A percentile compares a stretch with the other conserved stretches of the same genome.
phyloP scores from a whole-genome alignment of 2,113 vertebrate species.

The Hippocampus barbouri region DNA sequence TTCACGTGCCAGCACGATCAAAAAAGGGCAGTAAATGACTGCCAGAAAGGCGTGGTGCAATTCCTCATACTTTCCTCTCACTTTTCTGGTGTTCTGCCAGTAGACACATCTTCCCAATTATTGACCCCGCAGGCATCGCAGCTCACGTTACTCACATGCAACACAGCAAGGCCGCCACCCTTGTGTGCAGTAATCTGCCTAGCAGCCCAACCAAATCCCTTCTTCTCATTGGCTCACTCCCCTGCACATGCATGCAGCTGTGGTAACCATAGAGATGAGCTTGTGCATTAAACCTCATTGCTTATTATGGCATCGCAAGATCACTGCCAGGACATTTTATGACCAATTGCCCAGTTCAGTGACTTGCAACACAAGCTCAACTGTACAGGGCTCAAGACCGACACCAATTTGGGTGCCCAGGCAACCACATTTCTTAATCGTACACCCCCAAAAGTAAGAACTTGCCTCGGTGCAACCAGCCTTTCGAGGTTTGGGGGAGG shows the following conservation, averaged over 20 bases:
- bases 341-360: neutral
- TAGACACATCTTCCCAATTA: conserved; percentile 12
- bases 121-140: conserved; percentile 14
- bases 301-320: conserved; percentile 2
- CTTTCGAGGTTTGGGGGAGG: too few species aligned
- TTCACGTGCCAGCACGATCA: too few species aligned
- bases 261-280: conserved; percentile 57
- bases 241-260: conserved; percentile 40
- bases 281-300: conserved; percentile 23
- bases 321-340: neutral
- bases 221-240: conserved; percentile 54
- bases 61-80: neutral
- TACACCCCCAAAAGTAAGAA: too few species aligned
- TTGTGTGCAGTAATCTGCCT: conserved; percentile 53
- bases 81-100: neutral
- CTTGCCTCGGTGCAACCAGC: too few species aligned
- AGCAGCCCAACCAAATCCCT: conserved; percentile 44
- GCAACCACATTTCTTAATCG: too few species aligned
- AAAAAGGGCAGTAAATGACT: neutral
- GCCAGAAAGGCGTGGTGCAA: neutral
- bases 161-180: conserved; percentile 11
- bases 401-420: too few species aligned
- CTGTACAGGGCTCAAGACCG: neutral
- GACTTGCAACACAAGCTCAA: neutral
- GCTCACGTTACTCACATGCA: conserved; percentile 9